Conservation (phyloP, 2,113 vertebrate species). For the Emydocephalus ijimae region DNA sequence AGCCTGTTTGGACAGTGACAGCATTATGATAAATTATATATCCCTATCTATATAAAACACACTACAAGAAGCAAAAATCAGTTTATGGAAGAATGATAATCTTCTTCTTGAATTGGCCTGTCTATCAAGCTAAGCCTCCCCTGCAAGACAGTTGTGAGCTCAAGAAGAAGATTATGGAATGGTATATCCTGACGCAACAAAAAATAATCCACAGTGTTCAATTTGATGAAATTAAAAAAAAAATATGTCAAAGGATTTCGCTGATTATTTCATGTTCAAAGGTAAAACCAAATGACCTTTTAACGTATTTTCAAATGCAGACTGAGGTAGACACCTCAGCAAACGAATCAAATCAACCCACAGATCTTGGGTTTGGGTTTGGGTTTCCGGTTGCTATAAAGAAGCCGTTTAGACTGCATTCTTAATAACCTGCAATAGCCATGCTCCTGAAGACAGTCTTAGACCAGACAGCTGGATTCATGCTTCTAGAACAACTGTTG, state of each 20-base stretch:
- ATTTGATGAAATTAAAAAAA: neutral
- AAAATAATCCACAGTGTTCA: neutral
- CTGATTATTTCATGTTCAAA: neutral
- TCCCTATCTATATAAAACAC: neutral
- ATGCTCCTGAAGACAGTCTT: constrained; percentile 2
- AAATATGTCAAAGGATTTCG: neutral
- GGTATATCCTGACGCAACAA: neutral
- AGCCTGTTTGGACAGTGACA: neutral
- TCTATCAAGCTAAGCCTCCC: neutral
- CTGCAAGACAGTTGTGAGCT: neutral
- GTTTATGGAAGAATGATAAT: neutral
- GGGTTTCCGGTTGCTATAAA: neutral
- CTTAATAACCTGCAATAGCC: neutral
- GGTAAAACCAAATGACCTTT: neutral
- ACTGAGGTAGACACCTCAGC: neutral
- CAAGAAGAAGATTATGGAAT: neutral
- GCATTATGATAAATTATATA: neutral
- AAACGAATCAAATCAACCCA: neutral
- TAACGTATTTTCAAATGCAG: constrained; percentile 9
- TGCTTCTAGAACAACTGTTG: neutral
- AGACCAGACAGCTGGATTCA: constrained; percentile 15
- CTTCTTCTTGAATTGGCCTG: neutral
- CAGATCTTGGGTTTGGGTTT: neutral
- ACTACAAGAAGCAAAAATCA: neutral
- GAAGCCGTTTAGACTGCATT: neutral